Evolutionary conservation across 2,113 vertebrate genomes (phyloP).

Genomic region (Sula dactylatra): DNA sequence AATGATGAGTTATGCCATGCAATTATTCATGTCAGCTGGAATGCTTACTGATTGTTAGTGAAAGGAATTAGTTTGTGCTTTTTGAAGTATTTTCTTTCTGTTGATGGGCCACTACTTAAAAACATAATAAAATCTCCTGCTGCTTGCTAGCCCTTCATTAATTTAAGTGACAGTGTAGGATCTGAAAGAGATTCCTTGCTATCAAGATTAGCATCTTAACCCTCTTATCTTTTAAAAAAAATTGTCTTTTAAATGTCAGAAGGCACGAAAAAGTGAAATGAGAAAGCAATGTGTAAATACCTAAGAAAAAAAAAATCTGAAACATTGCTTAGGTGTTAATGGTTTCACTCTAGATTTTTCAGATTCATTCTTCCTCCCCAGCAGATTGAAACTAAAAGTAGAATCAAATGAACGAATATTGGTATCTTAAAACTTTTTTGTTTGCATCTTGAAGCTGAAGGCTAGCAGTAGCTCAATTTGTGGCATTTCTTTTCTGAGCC

Average conservation of each 20-base stretch:
- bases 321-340: neutral
- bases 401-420: neutral
- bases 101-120: neutral
- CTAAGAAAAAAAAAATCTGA: neutral
- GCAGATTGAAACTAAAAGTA: neutral
- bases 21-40: neutral
- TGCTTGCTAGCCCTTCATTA: neutral
- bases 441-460: neutral
- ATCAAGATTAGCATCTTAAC: neutral
- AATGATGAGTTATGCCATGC: neutral
- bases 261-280: neutral
- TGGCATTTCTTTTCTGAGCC: neutral
- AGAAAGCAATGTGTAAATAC: neutral
- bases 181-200: neutral
- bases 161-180: neutral
- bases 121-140: neutral
- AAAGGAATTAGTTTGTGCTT: neutral
- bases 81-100: neutral
- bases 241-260: neutral
- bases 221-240: too few relatives aligned
- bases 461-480: neutral
- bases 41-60: neutral
- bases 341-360: neutral
- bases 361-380: neutral
- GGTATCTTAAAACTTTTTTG: neutral